Evolutionary conservation across 2,797 vertebrate genomes (phyloP).

Genomic region (Tachyglossus aculeatus): DNA sequence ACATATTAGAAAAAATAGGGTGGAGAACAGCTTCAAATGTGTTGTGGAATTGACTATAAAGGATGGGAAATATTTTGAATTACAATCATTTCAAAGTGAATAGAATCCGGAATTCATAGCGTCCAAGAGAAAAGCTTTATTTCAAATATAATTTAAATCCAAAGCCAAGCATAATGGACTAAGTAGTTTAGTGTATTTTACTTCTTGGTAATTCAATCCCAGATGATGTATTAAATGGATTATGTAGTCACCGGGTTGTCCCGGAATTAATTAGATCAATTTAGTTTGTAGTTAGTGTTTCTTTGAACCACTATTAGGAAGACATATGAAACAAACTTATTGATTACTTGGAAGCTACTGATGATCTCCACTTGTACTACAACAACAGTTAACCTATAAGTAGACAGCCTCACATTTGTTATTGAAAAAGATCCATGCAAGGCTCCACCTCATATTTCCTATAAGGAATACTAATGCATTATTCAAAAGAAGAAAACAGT

Average conservation of each 20-base stretch:
- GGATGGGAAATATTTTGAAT: not conserved
- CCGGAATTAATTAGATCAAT: conserved; percentile 12
- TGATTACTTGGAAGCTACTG: conserved; percentile 25
- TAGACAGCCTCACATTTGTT: conserved; percentile 16
- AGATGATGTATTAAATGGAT: conserved; percentile 13
- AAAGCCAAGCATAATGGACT: conserved; percentile 1
- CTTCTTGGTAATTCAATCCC: conserved; percentile 3
- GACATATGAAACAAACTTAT: no score
- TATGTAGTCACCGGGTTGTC: conserved; percentile 6
- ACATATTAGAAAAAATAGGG: conserved; percentile 10
- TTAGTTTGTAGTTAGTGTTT: conserved; percentile 8
- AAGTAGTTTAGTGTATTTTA: conserved; percentile 5
- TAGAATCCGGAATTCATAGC: not conserved
- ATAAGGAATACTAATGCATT: conserved; percentile 4
- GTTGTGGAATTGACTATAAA: not conserved
- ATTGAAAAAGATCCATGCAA: conserved; percentile 32
- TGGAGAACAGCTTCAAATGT: not conserved
- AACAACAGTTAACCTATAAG: conserved; percentile 7
- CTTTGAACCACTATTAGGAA: conserved; percentile 23
- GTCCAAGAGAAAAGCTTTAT: not conserved
- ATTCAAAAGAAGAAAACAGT: conserved; percentile 3
- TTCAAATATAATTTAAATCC: conserved; percentile 39
- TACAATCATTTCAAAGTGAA: not conserved
- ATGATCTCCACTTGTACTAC: not conserved
- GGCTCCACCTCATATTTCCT: no score